Evolutionary conservation across 1,140 invertebrate species (phyloP), one percentile per base, ranked within the genome.

Genomic region (Apolygus lucorum): DNA sequence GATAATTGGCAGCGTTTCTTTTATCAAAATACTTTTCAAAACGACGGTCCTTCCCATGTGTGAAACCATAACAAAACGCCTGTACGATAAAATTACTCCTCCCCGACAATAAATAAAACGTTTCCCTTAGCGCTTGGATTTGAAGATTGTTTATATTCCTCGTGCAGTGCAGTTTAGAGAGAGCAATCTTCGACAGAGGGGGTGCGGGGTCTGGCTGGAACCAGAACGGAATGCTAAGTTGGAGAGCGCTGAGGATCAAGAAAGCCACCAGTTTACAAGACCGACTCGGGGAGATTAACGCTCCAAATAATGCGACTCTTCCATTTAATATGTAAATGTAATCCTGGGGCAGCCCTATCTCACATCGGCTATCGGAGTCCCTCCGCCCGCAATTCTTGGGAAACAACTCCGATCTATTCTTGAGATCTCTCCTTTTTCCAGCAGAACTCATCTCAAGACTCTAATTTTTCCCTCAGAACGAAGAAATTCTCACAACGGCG

Each of bases 281-380:
- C 54, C 54, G 54, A 59, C 54, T 59, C 54, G 22, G 22, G n/a
- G 54, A 59, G 54, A 59, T 59, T 59, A 59, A 59, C 54, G 54
- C 54, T 59, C 54, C 54, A 59, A 59, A 59, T 59, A 59, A 59
- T 59, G 54, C 54, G 54, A 59, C 54, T 59, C 54, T 59, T 59
- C 54, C 54, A 59, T 59, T 59, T 59, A 59, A 59, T 59, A 59
- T 59, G 54, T 59, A 59, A 59, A 59, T 59, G 54, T 59, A 59
- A 59, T 59, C 54, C 13, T 24, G 54, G 54, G 22, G 54, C 13
- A 13, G 11, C 54, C 54, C 11, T 59, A 59, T 59, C 54, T 59
- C 54, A 59, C 54, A 8, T 59, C 54, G 22, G 54, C 54, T 59
- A 59, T 59, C 54, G 17, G 34, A 42, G 34, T n/a, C n/a, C n/a